Evolutionary conservation across 2,113 vertebrate genomes (phyloP).

Genomic region (Ptychochromis oligacanthus): DNA sequence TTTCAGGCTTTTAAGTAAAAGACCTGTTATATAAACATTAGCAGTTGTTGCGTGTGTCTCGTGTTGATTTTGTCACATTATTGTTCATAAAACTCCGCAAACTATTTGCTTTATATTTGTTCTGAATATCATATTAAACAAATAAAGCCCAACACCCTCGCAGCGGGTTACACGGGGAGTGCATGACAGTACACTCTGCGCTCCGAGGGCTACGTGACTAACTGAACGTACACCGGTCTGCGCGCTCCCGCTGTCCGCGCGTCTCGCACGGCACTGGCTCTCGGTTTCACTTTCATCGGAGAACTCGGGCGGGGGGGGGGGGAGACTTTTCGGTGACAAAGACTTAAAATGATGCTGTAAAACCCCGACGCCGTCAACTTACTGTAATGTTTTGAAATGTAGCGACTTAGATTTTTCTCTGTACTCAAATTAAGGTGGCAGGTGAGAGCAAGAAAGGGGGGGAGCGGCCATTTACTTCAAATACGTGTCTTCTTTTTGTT

Average conservation of each 20-base stretch:
- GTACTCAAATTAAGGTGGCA: not conserved
- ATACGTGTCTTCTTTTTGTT: not conserved
- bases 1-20: not conserved
- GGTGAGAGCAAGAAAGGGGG: fast-evolving
- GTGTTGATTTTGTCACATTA: not conserved
- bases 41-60: not conserved
- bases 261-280: not conserved
- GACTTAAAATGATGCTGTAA: not conserved
- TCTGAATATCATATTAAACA: not conserved
- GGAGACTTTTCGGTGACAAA: no score
- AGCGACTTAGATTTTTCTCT: not conserved
- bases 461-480: not conserved
- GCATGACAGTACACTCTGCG: not conserved
- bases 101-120: not conserved
- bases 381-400: not conserved
- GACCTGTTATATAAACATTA: not conserved
- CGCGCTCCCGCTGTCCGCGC: constrained; percentile 50
- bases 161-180: not conserved
- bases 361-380: not conserved
- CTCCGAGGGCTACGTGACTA: constrained; percentile 80
- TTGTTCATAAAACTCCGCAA: not conserved
- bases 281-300: constrained; percentile 38
- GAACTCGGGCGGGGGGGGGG: no score
- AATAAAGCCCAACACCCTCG: not conserved
- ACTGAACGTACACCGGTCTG: constrained; percentile 71